Conservation (phyloP, 1,140 invertebrate genomes). For the Neuroterus valhalla region DNA sequence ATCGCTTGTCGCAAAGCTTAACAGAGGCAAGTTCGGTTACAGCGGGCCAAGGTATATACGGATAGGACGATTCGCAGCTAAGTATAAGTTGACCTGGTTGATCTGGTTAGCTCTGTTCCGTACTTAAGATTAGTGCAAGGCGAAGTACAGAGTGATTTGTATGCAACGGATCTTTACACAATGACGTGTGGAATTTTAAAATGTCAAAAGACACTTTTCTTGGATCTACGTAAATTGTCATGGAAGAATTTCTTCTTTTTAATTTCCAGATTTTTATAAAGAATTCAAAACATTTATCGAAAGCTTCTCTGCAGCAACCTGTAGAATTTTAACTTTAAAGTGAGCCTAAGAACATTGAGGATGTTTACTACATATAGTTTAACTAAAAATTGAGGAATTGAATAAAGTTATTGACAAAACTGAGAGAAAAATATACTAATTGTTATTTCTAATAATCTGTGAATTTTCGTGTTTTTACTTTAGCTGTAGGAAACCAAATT, state of each 20-base stretch:
- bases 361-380: too few relatives aligned
- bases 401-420: too few relatives aligned
- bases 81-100: constrained; percentile 30
- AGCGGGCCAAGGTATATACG: background rate
- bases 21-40: constrained; percentile 12
- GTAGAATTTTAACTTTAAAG: too few relatives aligned
- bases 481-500: too few relatives aligned
- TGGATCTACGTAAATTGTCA: background rate
- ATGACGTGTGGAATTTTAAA: constrained; percentile 18
- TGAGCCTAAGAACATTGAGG: too few relatives aligned
- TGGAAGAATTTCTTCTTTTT: too few relatives aligned
- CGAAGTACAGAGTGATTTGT: constrained; percentile 22
- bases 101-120: constrained; percentile 23
- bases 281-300: background rate
- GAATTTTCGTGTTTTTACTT: too few relatives aligned
- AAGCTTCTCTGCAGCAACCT: background rate
- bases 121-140: constrained; percentile 27
- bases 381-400: too few relatives aligned
- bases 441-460: too few relatives aligned
- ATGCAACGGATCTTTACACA: constrained; percentile 26
- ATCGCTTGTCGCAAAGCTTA: background rate
- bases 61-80: constrained; percentile 13
- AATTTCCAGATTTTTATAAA: background rate
- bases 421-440: too few relatives aligned
- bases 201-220: constrained; percentile 20